Base-by-base conservation (phyloP, 1,140 invertebrate genomes). In the Nymphalis io region DNA sequence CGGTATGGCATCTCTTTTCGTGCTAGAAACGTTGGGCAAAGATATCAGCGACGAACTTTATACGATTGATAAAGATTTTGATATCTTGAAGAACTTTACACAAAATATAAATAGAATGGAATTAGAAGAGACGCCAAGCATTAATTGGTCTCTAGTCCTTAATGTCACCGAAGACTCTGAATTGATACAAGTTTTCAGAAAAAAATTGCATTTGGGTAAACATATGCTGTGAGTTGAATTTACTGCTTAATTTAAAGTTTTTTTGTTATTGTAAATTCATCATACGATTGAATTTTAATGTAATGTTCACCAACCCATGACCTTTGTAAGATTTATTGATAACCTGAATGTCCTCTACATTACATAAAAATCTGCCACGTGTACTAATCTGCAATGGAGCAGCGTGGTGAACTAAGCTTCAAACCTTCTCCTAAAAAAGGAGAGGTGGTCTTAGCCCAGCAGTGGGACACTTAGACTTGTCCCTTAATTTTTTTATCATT, bases 21-120 rank as follows among this genome's bases (percentile, higher is more conserved):
- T 92, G 16, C 74, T 88, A 64, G 82, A 91, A 64, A 89, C 87
- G 13, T 58, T 92, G 11, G 89, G 90, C 11, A 86, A 84, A 73
- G 84, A 89, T 46, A 81, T 82, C 2, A 80, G 73, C 3, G 68
- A 73, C 5, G 71, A 85, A 59, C 75, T 92, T 1, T 88, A 92
- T 62, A 75, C 72, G 0, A 75, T 90, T 23, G 83, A 89, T 5
- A 82, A 87, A 58, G 82, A 85, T 23, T 84, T 92, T 46, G 67
- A 85, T 12, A 77, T 89, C 3, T 59, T 90, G 0, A 82, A 84
- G 40, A 84, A 84, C 20, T 90, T 92, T 51, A 85, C 82, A 1
- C 27, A 75, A 27, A 70, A 72, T 0, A 51, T 89, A 0, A 66
- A 67, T 5, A 70, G 48, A 51, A 69, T 84, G 13, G 77, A 82